Evolutionary conservation across 2,797 vertebrate genomes (phyloP), one percentile per base, ranked within the genome.

Genomic region (Rhinatrema bivittatum): DNA sequence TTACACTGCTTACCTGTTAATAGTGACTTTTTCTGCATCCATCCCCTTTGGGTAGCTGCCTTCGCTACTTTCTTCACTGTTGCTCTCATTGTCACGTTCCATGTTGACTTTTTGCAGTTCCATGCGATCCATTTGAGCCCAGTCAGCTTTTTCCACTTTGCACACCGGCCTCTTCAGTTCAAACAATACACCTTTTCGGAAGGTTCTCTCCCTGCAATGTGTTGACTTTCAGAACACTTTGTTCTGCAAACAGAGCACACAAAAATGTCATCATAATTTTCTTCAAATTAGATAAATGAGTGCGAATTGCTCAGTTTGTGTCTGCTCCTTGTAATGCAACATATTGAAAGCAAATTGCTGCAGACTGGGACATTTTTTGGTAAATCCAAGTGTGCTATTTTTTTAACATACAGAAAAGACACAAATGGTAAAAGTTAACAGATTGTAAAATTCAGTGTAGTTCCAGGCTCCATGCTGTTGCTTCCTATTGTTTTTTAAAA

Each of bases 91-190:
- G 3, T 98, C 93, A 3, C 43, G 80, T 59, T 89, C 80, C 0
- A 74, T 90, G 75, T 79, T 79, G 68, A 97, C 89, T 75, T 85
- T 93, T 50, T 78, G 85, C 32, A 97, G 81, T 69, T 99, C 96
- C 88, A 97, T 79, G 16, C 85, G 86, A 62, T 97, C 92, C 87
- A 91, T 86, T 50, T 74, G 70, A 64, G 39, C 0, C 13, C 56
- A 72, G 72, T 78, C 68, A 4, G 11, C 57, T 20, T 42, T 78
- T 76, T 67, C 44, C 52, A 54, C 36, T 46, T 57, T 51, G 59
- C 68, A 39, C 61, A 25, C 36, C 14, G 2, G 1, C 47, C 55
- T 50, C 72, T 56, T 81, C 61, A 72, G 64, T 60, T 79, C 65
- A 75, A 85, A 79, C 63, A 84, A 46, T 44, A 36, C 54, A 8